phyloP scores from a whole-genome alignment of 1,140 invertebrate genomes.

The Ceratitis capitata region DNA sequence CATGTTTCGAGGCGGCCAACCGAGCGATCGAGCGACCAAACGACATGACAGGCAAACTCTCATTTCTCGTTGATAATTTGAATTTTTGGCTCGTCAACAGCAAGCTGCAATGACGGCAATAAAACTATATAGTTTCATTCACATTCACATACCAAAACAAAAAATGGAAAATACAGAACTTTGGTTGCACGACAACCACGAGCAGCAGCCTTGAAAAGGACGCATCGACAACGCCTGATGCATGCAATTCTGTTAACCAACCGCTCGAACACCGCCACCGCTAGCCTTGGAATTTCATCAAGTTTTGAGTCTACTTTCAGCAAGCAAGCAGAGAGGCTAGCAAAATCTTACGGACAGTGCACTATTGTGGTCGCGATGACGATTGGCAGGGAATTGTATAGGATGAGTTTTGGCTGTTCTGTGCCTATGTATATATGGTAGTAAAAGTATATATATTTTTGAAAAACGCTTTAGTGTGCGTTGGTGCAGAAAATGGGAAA shows the following conservation, averaged over 20 bases:
- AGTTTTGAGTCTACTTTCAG: neutral
- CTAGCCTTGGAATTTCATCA: neutral
- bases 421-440: too few relatives aligned
- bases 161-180: neutral
- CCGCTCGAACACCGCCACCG: neutral
- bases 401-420: too few relatives aligned
- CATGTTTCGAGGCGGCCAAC: constrained; percentile 15
- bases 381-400: too few relatives aligned
- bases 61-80: constrained; percentile 32
- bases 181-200: neutral
- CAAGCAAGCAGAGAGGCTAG: neutral
- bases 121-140: neutral
- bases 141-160: neutral
- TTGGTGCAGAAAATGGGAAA: neutral
- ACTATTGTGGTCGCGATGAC: too few relatives aligned
- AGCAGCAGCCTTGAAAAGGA: neutral
- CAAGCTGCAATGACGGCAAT: constrained; percentile 1
- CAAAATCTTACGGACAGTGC: too few relatives aligned
- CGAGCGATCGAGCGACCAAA: neutral
- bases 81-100: constrained; percentile 20
- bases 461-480: too few relatives aligned
- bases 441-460: too few relatives aligned
- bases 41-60: constrained; percentile 1
- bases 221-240: constrained; percentile 22
- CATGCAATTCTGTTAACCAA: neutral